Conservation (phyloP, 2,797 vertebrate species). For the Catharus ustulatus region DNA sequence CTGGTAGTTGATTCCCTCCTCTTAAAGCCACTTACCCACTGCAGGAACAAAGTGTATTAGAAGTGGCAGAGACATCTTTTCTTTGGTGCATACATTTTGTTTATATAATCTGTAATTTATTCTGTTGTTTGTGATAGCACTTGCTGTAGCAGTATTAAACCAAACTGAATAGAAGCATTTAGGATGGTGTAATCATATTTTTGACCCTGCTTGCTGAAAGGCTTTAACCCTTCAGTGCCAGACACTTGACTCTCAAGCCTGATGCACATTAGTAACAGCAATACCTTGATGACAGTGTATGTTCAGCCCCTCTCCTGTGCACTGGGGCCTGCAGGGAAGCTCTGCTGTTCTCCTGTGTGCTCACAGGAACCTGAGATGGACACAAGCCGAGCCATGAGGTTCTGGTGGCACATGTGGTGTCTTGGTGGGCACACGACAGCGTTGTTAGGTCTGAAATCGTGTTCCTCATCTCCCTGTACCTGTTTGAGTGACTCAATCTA, state of each 20-base stretch:
- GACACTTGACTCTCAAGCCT: not conserved
- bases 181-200: not conserved
- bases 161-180: not conserved
- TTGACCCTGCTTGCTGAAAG: not conserved
- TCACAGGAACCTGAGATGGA: not conserved
- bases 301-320: not conserved
- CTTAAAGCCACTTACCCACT: not conserved
- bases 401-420: accelerated
- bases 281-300: not conserved
- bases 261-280: not conserved
- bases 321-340: not conserved
- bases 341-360: not conserved
- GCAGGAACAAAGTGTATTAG: accelerated
- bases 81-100: not conserved
- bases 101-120: not conserved
- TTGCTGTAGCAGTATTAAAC: not conserved
- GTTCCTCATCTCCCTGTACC: not conserved
- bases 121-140: not conserved
- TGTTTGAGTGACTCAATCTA: not conserved
- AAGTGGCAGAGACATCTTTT: not conserved
- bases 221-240: not conserved
- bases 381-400: accelerated
- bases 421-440: not conserved
- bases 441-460: accelerated
- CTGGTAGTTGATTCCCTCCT: not conserved